Base-by-base conservation (phyloP, 2,888 invertebrate species). In the Lepidochitona cinerea region DNA sequence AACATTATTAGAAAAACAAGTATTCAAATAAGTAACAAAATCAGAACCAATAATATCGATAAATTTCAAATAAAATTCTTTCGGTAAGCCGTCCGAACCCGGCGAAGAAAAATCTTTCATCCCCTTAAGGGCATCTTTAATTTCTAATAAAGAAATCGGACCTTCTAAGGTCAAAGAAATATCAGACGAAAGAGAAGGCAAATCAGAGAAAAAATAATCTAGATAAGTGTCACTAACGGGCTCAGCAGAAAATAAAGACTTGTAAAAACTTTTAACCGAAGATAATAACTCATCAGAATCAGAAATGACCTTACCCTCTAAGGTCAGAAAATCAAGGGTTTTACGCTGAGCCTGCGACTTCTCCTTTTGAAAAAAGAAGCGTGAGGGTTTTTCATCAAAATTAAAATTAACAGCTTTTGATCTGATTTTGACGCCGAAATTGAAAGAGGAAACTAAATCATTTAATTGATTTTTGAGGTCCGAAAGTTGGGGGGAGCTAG, bases 11-110 rank as follows among this genome's bases (percentile, higher is more conserved):
- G 52, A 6, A 70, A 70, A 70, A 29, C 33, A 33, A 0, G 29
- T 33, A 52, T 29, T 52, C 32, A 52, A 18, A 1, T 33, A 33
- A 26, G 18, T 35, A 9, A 70, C 52, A 33, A 70, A 52, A 23
- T 33, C 26, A 6, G 29, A n/a, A 35, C 5, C 70, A 33, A 70
- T 18, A 32, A 70, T 14, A 52, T 70, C 70, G 26, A 70, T 29
- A 70, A 70, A 70, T 37, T 18, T 14, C 1, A 26, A n/a, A 68
- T 68, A 68, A 68, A 68, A 68, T 33, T 68, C 68, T 33, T 49
- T 68, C 9, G 37, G 26, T 18, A 68, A 23, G 12, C 53, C 70
- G 9, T 70, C 70, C 18, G 53, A 53, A 9, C 70, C 70, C n/a
- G 70, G 70, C 26, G 53, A 53, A 12, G n/a, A 33, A 36, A 53